Conservation (phyloP, 2,797 vertebrate species). For the Schizopygopsis pylzovi region DNA sequence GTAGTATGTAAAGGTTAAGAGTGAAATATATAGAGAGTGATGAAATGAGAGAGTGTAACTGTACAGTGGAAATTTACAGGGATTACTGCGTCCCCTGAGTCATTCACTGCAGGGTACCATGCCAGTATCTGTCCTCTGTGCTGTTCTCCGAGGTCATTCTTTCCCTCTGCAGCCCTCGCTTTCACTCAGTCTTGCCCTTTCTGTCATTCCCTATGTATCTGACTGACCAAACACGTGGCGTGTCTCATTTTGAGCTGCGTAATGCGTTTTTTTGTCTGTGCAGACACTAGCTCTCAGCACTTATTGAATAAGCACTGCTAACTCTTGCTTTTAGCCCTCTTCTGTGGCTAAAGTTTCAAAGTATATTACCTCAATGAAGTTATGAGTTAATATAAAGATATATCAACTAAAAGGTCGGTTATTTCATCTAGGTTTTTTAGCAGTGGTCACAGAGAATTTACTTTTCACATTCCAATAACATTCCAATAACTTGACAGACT, state of each 20-base stretch:
- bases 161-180: not conserved
- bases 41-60: not conserved
- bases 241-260: constrained; percentile 1
- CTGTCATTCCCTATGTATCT: constrained; percentile 7
- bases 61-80: constrained; percentile 18
- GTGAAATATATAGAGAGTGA: not conserved
- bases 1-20: not conserved
- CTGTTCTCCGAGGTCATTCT: constrained; percentile 9
- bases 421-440: not conserved
- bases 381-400: not conserved
- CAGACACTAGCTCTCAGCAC: constrained; percentile 14
- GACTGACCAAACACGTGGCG: not conserved
- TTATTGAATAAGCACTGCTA: constrained; percentile 3
- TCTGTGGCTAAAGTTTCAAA: not conserved
- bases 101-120: constrained; percentile 14
- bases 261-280: constrained; percentile 41
- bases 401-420: not conserved
- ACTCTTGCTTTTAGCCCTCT: not conserved
- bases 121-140: constrained; percentile 29
- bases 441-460: not conserved
- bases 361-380: not conserved
- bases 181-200: constrained; percentile 13
- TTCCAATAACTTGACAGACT: not conserved
- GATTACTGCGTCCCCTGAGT: constrained; percentile 33
- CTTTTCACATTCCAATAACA: not conserved